phyloP scores from a whole-genome alignment of 2,113 vertebrate genomes.

The Meriones unguiculatus region DNA sequence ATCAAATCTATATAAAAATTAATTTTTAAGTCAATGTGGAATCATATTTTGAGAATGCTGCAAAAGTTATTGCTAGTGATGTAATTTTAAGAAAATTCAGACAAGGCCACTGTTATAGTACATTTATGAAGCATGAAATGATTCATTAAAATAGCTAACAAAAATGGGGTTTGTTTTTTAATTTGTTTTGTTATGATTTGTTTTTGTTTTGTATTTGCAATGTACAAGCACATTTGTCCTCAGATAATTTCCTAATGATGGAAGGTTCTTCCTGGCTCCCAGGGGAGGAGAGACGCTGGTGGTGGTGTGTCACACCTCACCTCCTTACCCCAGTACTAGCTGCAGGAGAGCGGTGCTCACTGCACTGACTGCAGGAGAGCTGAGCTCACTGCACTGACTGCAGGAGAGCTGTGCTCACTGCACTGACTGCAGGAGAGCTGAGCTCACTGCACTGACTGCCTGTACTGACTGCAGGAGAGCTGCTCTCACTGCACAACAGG shows the following conservation, averaged over 20 bases:
- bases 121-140: not conserved
- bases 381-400: too few species aligned
- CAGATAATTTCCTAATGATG: not conserved
- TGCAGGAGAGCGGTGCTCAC: too few species aligned
- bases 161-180: not conserved
- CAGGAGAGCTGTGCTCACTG: too few species aligned
- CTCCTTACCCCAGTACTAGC: too few species aligned
- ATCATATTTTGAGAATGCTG: not conserved
- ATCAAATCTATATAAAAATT: not conserved
- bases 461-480: too few species aligned
- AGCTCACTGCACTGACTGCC: too few species aligned
- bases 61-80: not conserved
- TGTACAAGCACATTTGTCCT: not conserved
- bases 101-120: not conserved
- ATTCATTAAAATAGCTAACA: not conserved
- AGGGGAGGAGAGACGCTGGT: not conserved
- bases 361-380: too few species aligned
- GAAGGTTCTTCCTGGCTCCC: not conserved
- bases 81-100: not conserved
- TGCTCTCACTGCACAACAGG: too few species aligned
- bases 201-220: not conserved
- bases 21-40: not conserved
- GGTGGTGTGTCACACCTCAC: not conserved
- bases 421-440: too few species aligned
- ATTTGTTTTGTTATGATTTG: too few species aligned